A percentile compares a stretch with the other conserved stretches of the same genome.
Evolutionary conservation across 2,113 vertebrate species (phyloP).

Genomic region (Emydocephalus ijimae): DNA sequence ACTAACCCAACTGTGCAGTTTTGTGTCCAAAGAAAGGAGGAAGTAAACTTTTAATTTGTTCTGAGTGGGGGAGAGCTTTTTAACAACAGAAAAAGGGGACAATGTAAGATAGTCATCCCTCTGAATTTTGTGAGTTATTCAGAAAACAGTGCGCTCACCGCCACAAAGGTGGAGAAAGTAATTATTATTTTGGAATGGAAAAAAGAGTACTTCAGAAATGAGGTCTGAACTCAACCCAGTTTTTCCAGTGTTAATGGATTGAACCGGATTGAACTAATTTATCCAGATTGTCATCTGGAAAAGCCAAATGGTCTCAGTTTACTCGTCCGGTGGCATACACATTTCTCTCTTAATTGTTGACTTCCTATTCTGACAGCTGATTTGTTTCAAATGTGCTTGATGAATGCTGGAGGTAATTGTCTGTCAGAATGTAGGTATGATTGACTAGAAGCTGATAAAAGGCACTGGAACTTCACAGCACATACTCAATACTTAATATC

Average conservation of each 20-base stretch:
- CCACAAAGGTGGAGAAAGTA: neutral
- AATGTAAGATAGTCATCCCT: neutral
- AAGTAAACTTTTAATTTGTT: neutral
- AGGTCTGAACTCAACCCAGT: neutral
- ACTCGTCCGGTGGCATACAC: accelerated
- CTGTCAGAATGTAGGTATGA: slow-evolving; percentile 14
- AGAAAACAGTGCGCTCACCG: neutral
- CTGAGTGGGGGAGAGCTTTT: neutral
- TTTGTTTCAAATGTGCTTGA: slow-evolving; percentile 20
- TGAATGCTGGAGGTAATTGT: slow-evolving; percentile 4
- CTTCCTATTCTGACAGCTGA: neutral
- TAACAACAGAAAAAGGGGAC: neutral
- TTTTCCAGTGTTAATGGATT: neutral
- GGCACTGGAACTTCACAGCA: slow-evolving; percentile 40
- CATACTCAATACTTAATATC: slow-evolving; percentile 44
- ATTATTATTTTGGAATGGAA: neutral
- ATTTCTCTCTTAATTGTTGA: neutral
- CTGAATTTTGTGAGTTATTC: neutral
- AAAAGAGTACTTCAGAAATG: neutral
- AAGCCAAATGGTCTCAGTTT: neutral
- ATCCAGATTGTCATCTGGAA: neutral
- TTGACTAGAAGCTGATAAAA: slow-evolving; percentile 55
- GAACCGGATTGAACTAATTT: neutral
- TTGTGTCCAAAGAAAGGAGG: neutral
- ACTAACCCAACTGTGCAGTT: neutral